phyloP scores from a whole-genome alignment of 2,888 invertebrate genomes.

The Malacosoma neustria region DNA sequence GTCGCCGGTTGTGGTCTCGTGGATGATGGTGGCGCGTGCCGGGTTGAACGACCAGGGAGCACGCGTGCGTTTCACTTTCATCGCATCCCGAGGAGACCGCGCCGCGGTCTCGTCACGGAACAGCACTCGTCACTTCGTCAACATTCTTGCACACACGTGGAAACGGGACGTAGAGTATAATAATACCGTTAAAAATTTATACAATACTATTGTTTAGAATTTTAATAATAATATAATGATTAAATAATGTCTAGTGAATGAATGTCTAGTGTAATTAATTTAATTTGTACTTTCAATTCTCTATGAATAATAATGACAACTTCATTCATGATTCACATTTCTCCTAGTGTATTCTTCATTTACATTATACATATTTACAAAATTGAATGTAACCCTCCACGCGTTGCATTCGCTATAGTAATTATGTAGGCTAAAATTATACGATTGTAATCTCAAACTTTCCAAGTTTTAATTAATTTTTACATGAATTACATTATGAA shows the following conservation, averaged over 20 bases:
- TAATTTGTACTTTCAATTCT: no score
- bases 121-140: conserved; percentile 29
- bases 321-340: no score
- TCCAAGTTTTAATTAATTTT: conserved; percentile 5
- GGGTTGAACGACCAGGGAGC: conserved; percentile 69
- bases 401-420: not conserved
- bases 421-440: not conserved
- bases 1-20: conserved; percentile 11
- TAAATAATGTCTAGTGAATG: no score
- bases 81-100: conserved; percentile 34
- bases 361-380: no score
- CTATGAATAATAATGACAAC: no score
- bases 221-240: no score
- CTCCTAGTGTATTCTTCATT: no score
- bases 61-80: conserved; percentile 67
- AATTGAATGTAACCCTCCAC: not conserved
- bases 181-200: no score
- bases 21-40: conserved; percentile 65
- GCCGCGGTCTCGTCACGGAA: conserved; percentile 18
- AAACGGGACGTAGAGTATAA: no score
- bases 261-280: no score
- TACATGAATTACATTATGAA: not conserved
- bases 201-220: no score
- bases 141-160: conserved; percentile 4
- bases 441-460: not conserved